A percentile compares a stretch with the other conserved stretches of the same genome.
These are phyloP conservation scores for Bufo gargarizans DNA, from an alignment of 2,113 vertebrate species.

Conservation along the genomic window DNA sequence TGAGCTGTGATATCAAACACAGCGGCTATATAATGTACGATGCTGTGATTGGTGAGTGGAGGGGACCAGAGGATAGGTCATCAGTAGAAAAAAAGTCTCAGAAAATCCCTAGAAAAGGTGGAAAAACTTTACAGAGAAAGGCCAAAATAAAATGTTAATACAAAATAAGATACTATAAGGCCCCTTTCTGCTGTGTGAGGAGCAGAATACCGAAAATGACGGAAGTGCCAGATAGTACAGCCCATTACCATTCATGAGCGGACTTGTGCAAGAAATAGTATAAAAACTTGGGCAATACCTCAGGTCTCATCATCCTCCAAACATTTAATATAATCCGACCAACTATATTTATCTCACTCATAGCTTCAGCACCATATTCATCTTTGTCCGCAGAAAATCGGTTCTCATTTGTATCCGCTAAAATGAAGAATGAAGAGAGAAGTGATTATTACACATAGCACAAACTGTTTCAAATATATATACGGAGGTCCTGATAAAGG, in stretches of 20 bases:
- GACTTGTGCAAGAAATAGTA: background rate
- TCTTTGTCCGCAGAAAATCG: constrained; percentile 87
- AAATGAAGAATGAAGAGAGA: constrained; percentile 56
- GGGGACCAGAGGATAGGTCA: no score
- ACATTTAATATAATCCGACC: constrained; percentile 91
- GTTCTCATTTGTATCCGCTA: constrained; percentile 91
- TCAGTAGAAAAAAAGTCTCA: no score
- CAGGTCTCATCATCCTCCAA: constrained; percentile 97
- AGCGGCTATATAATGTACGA: no score
- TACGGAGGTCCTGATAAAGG: no score
- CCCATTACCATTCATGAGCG: background rate
- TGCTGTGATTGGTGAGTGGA: no score
- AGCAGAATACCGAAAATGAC: no score
- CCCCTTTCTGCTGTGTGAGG: background rate
- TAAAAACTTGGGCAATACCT: constrained; percentile 73
- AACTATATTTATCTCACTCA: constrained; percentile 93
- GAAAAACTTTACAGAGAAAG: no score
- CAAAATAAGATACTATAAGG: background rate
- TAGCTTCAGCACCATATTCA: constrained; percentile 91
- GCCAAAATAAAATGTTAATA: no score
- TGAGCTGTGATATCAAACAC: no score
- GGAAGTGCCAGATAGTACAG: no score
- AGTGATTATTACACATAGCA: background rate
- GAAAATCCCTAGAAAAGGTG: no score
- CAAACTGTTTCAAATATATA: no score